These are phyloP conservation scores for Cherax destructor DNA, from an alignment of 1,140 invertebrate genomes.

Conservation along the genomic window DNA sequence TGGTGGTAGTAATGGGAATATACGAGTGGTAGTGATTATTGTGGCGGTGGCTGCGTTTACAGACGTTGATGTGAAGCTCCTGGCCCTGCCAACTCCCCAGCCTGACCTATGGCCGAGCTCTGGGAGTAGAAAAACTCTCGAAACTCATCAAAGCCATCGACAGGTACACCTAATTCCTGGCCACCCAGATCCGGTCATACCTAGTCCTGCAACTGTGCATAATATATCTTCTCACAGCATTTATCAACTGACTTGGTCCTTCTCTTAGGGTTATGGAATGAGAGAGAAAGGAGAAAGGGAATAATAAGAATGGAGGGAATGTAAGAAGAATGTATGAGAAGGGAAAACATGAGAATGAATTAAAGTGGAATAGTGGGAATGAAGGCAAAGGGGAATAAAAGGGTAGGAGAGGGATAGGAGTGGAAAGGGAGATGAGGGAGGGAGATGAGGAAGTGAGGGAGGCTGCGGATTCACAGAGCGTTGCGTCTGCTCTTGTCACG, in stretches of 20 bases:
- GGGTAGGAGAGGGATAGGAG: neutral
- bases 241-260: neutral
- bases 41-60: neutral
- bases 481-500: neutral
- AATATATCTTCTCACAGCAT: neutral
- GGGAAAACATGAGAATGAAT: neutral
- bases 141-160: constrained; percentile 41
- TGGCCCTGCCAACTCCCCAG: neutral
- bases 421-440: neutral
- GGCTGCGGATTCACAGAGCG: no score
- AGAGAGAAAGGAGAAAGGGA: neutral
- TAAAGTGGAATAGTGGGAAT: neutral
- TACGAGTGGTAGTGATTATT: no score
- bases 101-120: neutral
- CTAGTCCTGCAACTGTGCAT: neutral
- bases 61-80: neutral
- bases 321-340: neutral
- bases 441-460: neutral
- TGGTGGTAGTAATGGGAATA: no score
- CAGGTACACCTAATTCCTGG: neutral
- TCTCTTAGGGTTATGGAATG: neutral
- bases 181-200: constrained; percentile 2
- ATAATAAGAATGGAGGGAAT: neutral
- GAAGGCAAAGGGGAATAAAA: neutral
- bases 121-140: neutral